A percentile compares a stretch with the other conserved stretches of the same genome.
Evolutionary conservation across 2,797 vertebrate species (phyloP).

Genomic region (Danio tinwini): DNA sequence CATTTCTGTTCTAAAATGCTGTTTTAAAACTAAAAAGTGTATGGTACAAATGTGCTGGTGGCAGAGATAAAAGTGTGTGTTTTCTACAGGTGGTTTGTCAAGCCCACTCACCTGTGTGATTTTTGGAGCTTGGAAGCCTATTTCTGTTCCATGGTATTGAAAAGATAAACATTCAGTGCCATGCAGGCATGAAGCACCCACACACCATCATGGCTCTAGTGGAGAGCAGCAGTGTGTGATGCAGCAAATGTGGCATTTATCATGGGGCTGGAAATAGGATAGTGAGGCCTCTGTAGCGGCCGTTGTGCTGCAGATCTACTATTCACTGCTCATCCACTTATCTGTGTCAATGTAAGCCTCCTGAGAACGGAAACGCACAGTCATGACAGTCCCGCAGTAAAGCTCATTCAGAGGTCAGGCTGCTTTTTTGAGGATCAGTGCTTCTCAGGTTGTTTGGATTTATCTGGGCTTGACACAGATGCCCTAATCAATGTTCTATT

Average conservation of each 20-base stretch:
- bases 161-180: background rate
- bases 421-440: slow-evolving; percentile 17
- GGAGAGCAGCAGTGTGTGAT: background rate
- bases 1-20: too few relatives aligned
- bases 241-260: slow-evolving; percentile 8
- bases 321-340: slow-evolving; percentile 49
- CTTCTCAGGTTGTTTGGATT: slow-evolving; percentile 17
- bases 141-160: background rate
- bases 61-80: too few relatives aligned
- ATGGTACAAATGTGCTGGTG: too few relatives aligned
- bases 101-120: background rate
- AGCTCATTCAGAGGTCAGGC: slow-evolving; percentile 26
- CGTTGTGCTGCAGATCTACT: slow-evolving; percentile 12
- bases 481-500: slow-evolving; percentile 24
- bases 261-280: background rate
- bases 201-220: slow-evolving; percentile 10
- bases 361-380: slow-evolving; percentile 23
- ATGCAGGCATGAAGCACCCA: background rate
- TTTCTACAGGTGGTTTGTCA: too few relatives aligned
- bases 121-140: background rate
- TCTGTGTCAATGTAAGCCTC: slow-evolving; percentile 49
- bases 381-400: slow-evolving; percentile 33
- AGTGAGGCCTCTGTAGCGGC: background rate
- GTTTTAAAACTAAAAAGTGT: too few relatives aligned
- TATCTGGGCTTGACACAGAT: slow-evolving; percentile 19